Conservation (phyloP, 2,113 vertebrate genomes). For the Tautogolabrus adspersus region DNA sequence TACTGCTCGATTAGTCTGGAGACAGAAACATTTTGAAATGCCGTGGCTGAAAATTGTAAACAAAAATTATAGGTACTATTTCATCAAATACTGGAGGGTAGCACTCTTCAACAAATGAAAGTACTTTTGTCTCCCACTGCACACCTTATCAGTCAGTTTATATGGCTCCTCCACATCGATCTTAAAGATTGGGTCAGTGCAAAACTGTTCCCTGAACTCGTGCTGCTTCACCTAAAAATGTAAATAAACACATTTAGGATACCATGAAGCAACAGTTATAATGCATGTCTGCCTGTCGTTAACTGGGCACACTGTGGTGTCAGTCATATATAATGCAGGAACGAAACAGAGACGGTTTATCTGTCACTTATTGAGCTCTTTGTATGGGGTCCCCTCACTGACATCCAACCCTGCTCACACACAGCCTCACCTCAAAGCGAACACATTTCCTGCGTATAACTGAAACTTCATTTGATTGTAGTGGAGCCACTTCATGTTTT, state of each 20-base stretch:
- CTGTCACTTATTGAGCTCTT: slow-evolving; percentile 64
- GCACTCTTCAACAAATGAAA: neutral
- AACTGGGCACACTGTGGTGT: neutral
- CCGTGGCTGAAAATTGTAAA: neutral
- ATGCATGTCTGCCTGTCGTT: neutral
- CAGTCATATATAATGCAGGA: slow-evolving; percentile 70
- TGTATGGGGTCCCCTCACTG: slow-evolving; percentile 43
- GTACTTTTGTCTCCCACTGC: neutral
- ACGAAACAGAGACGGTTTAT: slow-evolving; percentile 52
- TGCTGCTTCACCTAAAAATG: slow-evolving; percentile 84
- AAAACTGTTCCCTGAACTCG: slow-evolving; percentile 86
- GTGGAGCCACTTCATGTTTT: slow-evolving; percentile 86
- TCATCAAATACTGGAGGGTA: neutral
- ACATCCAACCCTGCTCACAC: slow-evolving; percentile 42
- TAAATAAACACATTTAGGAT: neutral
- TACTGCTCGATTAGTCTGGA: slow-evolving; percentile 72
- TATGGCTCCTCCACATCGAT: slow-evolving; percentile 79
- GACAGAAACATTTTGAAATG: slow-evolving; percentile 1
- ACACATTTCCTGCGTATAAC: slow-evolving; percentile 92
- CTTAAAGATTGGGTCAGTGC: slow-evolving; percentile 80
- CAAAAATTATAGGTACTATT: neutral
- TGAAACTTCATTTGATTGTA: slow-evolving; percentile 88
- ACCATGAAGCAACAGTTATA: neutral
- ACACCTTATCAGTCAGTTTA: slow-evolving; percentile 80
- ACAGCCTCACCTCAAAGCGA: slow-evolving; percentile 88